Conservation (phyloP, 2,888 invertebrate species). For the Thalpophila matura region DNA sequence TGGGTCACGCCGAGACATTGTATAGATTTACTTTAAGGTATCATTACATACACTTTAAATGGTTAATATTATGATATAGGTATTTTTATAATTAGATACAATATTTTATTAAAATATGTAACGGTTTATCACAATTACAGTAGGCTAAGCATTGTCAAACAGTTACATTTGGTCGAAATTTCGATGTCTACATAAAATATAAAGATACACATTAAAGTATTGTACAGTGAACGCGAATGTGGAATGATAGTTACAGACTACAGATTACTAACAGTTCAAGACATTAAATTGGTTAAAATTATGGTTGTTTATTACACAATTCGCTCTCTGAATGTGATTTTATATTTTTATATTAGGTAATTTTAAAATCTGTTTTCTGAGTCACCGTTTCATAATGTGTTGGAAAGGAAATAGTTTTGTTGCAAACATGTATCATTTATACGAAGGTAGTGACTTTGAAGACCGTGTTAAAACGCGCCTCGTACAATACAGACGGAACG, state of each 20-base stretch:
- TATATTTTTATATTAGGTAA: conserved; percentile 20
- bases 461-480: neutral
- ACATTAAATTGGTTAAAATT: neutral
- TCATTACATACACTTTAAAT: conserved; percentile 47
- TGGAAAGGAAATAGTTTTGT: neutral
- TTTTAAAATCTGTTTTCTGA: conserved; percentile 7
- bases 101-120: conserved; percentile 46
- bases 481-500: neutral
- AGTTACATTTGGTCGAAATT: conserved; percentile 14
- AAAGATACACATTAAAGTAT: neutral
- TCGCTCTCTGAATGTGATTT: conserved; percentile 50
- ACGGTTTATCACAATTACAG: conserved; percentile 20
- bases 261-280: neutral
- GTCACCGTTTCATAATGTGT: conserved; percentile 17
- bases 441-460: conserved; percentile 8
- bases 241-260: neutral
- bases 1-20: conserved; percentile 41
- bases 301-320: conserved; percentile 6
- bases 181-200: neutral
- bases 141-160: conserved; percentile 20
- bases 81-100: conserved; percentile 60
- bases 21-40: conserved; percentile 44
- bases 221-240: neutral
- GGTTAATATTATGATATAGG: conserved; percentile 46
- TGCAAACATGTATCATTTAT: neutral